Evolutionary conservation across 2,888 invertebrate genomes (phyloP).

Genomic region (Lasioglossum malachurum): DNA sequence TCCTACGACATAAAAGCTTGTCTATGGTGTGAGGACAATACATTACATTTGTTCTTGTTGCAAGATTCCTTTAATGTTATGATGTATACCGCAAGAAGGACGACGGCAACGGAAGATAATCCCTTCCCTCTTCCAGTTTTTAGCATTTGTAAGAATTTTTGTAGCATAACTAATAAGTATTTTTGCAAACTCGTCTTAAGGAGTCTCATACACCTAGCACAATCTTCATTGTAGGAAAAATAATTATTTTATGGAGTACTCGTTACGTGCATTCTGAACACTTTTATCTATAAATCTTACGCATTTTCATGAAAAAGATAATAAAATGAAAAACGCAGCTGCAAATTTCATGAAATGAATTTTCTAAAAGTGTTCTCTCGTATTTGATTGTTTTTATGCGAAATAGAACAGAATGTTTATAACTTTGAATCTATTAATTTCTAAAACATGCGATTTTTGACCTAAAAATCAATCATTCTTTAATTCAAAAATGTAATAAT

Average conservation of each 20-base stretch:
- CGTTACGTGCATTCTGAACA: neutral
- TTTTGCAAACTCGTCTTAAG: neutral
- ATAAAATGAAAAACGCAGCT: neutral
- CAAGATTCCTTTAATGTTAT: constrained; percentile 62
- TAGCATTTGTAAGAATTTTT: neutral
- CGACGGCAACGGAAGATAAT: constrained; percentile 43
- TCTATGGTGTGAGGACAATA: constrained; percentile 75
- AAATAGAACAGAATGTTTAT: neutral
- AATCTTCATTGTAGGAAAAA: neutral
- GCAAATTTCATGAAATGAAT: neutral
- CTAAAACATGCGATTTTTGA: neutral
- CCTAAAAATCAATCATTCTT: neutral
- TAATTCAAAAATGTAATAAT: neutral
- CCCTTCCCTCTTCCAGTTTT: constrained; percentile 66
- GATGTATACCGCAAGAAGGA: constrained; percentile 61
- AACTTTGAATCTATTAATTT: neutral
- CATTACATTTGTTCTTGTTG: constrained; percentile 78
- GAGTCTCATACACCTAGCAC: neutral
- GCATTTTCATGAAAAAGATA: neutral
- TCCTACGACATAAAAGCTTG: constrained; percentile 82
- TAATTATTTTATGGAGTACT: neutral
- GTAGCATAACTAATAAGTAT: neutral
- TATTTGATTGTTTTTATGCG: neutral
- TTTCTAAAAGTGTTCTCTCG: neutral
- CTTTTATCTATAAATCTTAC: neutral